Conservation (phyloP, 2,113 vertebrate genomes). For the Vimba vimba region DNA sequence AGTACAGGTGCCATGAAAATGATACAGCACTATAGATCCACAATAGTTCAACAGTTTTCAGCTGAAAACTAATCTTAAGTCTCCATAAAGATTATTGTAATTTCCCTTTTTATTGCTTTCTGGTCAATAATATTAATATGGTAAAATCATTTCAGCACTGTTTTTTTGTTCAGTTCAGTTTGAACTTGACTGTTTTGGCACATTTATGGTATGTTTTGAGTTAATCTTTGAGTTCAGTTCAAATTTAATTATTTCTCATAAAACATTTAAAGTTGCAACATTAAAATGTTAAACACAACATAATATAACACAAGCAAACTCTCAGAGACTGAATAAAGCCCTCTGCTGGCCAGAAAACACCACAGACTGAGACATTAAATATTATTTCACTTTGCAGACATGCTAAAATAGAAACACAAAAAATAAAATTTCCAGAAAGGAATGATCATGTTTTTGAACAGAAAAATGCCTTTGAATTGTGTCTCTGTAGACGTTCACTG, state of each 20-base stretch:
- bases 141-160: background rate
- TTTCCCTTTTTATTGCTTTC: background rate
- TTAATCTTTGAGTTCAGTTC: background rate
- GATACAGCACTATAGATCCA: too few relatives aligned
- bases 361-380: background rate
- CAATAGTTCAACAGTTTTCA: background rate
- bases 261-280: background rate
- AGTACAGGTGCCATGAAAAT: background rate
- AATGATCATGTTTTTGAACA: background rate
- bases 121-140: background rate
- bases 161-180: background rate
- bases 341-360: background rate
- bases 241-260: background rate
- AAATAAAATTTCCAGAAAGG: background rate
- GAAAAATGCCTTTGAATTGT: background rate
- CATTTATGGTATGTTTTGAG: background rate
- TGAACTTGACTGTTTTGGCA: background rate
- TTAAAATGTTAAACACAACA: background rate
- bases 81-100: background rate
- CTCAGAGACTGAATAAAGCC: background rate
- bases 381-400: background rate
- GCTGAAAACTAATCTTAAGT: background rate
- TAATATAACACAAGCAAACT: background rate
- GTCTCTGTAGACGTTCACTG: background rate
- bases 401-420: too few relatives aligned